Conservation (phyloP, 2,888 invertebrate genomes). For the Cheilosia variabilis region DNA sequence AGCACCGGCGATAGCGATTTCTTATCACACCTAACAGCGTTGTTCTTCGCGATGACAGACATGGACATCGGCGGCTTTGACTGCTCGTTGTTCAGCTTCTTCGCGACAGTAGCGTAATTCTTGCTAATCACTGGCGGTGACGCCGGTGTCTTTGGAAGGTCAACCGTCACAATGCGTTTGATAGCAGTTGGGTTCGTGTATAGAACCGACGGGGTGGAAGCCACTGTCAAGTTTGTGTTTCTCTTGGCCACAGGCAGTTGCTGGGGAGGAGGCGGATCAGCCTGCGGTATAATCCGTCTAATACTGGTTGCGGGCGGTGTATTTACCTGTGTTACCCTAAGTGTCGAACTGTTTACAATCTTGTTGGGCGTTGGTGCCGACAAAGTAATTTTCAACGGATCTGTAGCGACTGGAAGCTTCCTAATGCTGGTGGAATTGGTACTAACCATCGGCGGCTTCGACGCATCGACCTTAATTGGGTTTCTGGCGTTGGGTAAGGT, state of each 20-base stretch:
- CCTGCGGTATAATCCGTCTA: background rate
- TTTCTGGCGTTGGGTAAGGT: constrained; percentile 6
- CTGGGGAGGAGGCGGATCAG: constrained; percentile 31
- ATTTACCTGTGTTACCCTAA: constrained; percentile 38
- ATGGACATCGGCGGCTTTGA: constrained; percentile 46
- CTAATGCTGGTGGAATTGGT: constrained; percentile 37
- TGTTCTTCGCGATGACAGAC: constrained; percentile 53
- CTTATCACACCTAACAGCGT: constrained; percentile 14
- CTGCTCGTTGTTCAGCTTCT: constrained; percentile 7
- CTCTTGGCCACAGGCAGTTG: constrained; percentile 35
- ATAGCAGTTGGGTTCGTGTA: constrained; percentile 28
- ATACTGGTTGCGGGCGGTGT: constrained; percentile 33
- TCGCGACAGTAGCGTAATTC: constrained; percentile 12
- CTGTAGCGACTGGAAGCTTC: constrained; percentile 14
- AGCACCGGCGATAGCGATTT: constrained; percentile 33
- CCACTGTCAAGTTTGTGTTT: constrained; percentile 1
- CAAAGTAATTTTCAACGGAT: constrained; percentile 25
- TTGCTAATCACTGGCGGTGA: constrained; percentile 56
- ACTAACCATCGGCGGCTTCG: constrained; percentile 12
- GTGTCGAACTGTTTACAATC: constrained; percentile 28
- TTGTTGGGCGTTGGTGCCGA: background rate
- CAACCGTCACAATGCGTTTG: constrained; percentile 52
- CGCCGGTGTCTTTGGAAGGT: constrained; percentile 45
- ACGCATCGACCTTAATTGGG: background rate
- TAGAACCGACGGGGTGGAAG: constrained; percentile 12